Percentiles rank a stretch among this genome's conserved stretches.
phyloP scores from a whole-genome alignment of 2,113 vertebrate genomes.

The Clarias batrachus region DNA sequence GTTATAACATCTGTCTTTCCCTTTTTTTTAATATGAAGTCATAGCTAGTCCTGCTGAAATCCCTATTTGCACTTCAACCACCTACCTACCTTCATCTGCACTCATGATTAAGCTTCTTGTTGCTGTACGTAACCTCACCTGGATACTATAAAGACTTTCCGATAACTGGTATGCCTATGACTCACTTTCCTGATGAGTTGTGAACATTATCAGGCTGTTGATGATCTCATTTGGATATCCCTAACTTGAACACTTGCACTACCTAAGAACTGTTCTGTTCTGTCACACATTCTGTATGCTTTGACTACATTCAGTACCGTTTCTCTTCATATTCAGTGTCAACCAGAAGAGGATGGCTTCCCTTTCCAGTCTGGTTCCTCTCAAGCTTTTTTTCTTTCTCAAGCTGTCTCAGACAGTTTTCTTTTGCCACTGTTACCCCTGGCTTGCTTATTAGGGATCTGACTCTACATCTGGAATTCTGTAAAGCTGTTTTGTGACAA shows the following conservation, averaged over 20 bases:
- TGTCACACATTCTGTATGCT: neutral
- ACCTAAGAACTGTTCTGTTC: neutral
- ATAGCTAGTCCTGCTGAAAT: neutral
- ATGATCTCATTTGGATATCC: neutral
- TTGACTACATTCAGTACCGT: neutral
- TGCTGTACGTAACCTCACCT: slow-evolving; percentile 1
- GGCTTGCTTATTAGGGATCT: neutral
- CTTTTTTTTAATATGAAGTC: neutral
- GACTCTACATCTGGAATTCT: neutral
- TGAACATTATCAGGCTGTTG: neutral
- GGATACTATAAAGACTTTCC: neutral
- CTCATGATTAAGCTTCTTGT: neutral
- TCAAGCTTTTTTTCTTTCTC: neutral
- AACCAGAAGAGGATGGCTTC: neutral
- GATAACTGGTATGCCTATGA: neutral
- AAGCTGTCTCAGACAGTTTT: neutral
- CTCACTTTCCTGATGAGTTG: neutral
- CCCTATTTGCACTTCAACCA: neutral
- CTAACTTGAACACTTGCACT: neutral
- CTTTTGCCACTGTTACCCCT: neutral
- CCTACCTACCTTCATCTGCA: neutral
- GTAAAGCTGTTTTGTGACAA: slow-evolving; percentile 5
- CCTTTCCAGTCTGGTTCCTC: neutral
- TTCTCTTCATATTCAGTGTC: neutral
- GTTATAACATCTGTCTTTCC: neutral